Conservation (phyloP, 2,113 vertebrate species). For the Rafetus swinhoei region DNA sequence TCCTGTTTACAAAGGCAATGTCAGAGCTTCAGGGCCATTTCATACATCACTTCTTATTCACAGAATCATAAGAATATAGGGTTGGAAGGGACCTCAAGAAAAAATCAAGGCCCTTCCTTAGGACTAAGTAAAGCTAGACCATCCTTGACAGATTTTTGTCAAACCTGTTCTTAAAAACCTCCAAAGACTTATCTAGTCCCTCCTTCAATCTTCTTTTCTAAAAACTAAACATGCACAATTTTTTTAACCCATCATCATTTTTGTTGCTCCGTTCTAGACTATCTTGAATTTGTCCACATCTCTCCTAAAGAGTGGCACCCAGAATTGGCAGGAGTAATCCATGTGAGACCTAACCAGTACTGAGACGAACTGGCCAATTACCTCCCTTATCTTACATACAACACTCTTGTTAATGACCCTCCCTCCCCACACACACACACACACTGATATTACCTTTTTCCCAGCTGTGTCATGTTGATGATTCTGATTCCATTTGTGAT, state of each 20-base stretch:
- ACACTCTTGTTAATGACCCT: not conserved
- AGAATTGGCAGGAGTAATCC: not conserved
- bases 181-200: not conserved
- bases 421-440: too few relatives aligned
- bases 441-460: not conserved
- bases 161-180: not conserved
- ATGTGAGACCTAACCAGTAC: not conserved
- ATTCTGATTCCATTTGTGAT: not conserved
- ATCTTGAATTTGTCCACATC: not conserved
- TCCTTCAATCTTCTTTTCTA: not conserved
- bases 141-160: not conserved
- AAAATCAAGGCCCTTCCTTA: not conserved
- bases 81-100: not conserved
- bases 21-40: not conserved
- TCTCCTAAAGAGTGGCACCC: not conserved
- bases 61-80: not conserved
- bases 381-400: not conserved
- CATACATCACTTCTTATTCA: not conserved
- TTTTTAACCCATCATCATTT: not conserved
- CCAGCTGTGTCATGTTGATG: not conserved
- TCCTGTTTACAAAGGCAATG: conserved; percentile 12
- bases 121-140: not conserved
- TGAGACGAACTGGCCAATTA: not conserved
- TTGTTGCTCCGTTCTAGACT: not conserved
- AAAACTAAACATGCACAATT: not conserved